Conservation (phyloP, 1,140 invertebrate species). For the Temnothorax longispinosus region DNA sequence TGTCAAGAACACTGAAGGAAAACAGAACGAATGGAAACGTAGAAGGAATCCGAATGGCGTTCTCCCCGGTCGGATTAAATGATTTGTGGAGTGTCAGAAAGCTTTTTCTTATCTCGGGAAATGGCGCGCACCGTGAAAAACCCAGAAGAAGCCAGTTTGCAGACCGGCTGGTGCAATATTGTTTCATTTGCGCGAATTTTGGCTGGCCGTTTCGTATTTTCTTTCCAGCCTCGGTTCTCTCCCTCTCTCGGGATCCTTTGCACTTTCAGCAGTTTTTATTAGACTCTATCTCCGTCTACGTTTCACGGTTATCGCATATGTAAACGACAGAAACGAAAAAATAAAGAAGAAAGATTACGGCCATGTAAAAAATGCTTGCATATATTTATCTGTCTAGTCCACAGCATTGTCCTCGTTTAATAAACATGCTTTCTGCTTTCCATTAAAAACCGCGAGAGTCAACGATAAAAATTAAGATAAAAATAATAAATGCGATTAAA, state of each 20-base stretch:
- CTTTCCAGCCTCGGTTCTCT: slow-evolving; percentile 12
- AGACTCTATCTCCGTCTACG: slow-evolving; percentile 53
- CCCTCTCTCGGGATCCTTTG: slow-evolving; percentile 22
- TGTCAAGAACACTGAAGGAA: slow-evolving; percentile 46
- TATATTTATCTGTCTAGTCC: slow-evolving; percentile 26
- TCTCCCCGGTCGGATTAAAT: slow-evolving; percentile 28
- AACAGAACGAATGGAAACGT: slow-evolving; percentile 54
- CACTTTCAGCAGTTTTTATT: slow-evolving; percentile 51
- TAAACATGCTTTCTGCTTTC: slow-evolving; percentile 14
- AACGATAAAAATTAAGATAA: neutral
- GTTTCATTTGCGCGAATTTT: slow-evolving; percentile 58
- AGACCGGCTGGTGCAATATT: slow-evolving; percentile 52
- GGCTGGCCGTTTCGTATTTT: slow-evolving; percentile 44
- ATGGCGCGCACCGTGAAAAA: slow-evolving; percentile 24
- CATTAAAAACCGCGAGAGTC: slow-evolving; percentile 1
- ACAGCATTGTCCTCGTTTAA: neutral
- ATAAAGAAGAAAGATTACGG: slow-evolving; percentile 29
- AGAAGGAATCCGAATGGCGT: slow-evolving; percentile 24
- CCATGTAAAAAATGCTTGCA: slow-evolving; percentile 45
- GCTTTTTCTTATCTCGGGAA: slow-evolving; percentile 51
- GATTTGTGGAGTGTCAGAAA: slow-evolving; percentile 62
- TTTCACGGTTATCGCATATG: slow-evolving; percentile 49
- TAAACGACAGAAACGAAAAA: slow-evolving; percentile 41
- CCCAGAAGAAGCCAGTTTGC: slow-evolving; percentile 29
- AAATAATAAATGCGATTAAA: neutral